A percentile compares a stretch with the other conserved stretches of the same genome.
Conservation (phyloP, 2,113 vertebrate genomes). For the Colaptes auratus region DNA sequence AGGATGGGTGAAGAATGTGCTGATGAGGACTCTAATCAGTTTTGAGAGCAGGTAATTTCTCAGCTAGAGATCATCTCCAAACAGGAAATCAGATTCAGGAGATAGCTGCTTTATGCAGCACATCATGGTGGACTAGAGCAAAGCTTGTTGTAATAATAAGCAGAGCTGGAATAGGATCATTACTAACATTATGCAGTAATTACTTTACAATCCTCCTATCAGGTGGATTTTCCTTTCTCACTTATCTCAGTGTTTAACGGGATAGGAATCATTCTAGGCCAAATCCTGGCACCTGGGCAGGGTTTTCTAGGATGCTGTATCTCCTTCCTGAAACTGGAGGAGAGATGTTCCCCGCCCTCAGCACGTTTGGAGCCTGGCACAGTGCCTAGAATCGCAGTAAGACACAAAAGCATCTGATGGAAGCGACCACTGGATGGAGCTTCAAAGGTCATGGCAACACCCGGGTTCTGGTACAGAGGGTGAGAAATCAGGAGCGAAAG, state of each 20-base stretch:
- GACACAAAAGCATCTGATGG: neutral
- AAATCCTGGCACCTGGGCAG: neutral
- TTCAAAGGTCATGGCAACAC: constrained; percentile 23
- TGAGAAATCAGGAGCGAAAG: neutral
- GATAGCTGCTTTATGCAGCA: constrained; percentile 13
- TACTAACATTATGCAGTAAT: constrained; percentile 6
- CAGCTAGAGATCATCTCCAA: constrained; percentile 65
- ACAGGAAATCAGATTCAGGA: constrained; percentile 58
- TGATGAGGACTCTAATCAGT: constrained; percentile 67
- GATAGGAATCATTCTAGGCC: constrained; percentile 5
- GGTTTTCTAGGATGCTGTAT: neutral
- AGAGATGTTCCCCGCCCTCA: neutral
- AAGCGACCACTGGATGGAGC: constrained; percentile 56
- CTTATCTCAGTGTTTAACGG: neutral
- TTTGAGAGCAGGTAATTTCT: constrained; percentile 68
- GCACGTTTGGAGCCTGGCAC: neutral
- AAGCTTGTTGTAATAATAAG: constrained; percentile 30
- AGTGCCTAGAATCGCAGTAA: neutral
- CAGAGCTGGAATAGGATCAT: constrained; percentile 23
- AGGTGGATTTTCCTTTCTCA: neutral
- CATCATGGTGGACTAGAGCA: constrained; percentile 22
- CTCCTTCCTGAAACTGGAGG: neutral
- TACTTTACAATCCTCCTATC: neutral
- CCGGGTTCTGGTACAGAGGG: neutral
- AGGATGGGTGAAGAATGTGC: constrained; percentile 38